phyloP scores from a whole-genome alignment of 2,113 vertebrate genomes.

The Pycnonotus jocosus region DNA sequence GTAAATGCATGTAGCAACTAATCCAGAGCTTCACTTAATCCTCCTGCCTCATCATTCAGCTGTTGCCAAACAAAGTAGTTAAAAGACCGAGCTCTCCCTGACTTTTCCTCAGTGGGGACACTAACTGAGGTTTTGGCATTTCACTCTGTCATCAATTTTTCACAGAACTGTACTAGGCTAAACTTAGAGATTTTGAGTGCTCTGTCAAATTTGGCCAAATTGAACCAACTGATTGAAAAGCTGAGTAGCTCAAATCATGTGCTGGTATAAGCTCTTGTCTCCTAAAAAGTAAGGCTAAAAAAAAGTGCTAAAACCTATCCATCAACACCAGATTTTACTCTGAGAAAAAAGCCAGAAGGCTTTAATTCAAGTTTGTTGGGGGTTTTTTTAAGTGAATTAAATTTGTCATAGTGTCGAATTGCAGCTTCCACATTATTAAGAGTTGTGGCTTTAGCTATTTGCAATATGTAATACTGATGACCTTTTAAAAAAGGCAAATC shows the following conservation, averaged over 20 bases:
- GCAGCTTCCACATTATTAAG: neutral
- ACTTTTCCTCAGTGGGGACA: neutral
- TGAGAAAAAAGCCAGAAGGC: neutral
- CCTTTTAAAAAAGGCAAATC: neutral
- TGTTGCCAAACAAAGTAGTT: neutral
- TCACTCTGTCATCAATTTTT: neutral
- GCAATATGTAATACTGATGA: neutral
- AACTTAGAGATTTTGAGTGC: neutral
- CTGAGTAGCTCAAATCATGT: neutral
- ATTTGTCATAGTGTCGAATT: neutral
- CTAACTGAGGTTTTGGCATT: neutral
- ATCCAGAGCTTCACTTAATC: neutral
- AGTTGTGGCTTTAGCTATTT: neutral
- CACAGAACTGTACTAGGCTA: neutral
- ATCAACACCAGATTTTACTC: neutral
- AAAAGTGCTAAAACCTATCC: neutral
- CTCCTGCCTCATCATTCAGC: neutral
- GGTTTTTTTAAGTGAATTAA: neutral
- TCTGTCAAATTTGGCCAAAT: neutral
- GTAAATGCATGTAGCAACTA: neutral
- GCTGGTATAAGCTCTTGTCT: neutral
- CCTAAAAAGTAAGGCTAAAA: neutral
- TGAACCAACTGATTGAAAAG: neutral
- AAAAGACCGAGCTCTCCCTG: neutral
- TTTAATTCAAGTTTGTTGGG: neutral